Percentiles rank a stretch among this genome's conserved stretches.
phyloP scores from a whole-genome alignment of 2,113 vertebrate species.

The Bungarus multicinctus region DNA sequence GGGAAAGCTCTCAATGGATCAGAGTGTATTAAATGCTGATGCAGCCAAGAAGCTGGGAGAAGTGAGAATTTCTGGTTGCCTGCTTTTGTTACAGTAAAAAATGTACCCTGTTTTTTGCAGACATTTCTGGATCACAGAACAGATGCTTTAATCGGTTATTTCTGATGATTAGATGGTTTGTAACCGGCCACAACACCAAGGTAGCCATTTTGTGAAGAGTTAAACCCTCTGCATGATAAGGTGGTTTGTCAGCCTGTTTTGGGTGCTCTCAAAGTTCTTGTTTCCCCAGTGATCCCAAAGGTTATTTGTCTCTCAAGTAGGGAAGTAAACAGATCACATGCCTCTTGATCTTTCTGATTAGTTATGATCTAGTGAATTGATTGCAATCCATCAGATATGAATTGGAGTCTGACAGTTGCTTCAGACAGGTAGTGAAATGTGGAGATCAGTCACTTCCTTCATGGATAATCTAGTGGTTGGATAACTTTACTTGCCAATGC shows the following conservation, averaged over 20 bases:
- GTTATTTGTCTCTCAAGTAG: not conserved
- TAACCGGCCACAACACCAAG: not conserved
- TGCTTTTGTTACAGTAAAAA: not conserved
- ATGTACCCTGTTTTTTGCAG: not conserved
- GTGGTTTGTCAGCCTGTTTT: not conserved
- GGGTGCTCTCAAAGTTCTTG: not conserved
- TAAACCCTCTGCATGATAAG: not conserved
- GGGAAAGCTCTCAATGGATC: not conserved
- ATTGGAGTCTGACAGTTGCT: not conserved
- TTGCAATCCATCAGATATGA: not conserved
- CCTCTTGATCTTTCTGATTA: not conserved
- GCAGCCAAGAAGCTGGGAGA: not conserved
- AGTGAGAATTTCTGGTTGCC: not conserved
- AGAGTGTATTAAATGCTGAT: not conserved
- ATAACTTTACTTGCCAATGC: not conserved
- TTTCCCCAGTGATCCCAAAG: not conserved
- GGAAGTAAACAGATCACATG: not conserved
- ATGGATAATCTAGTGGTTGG: not conserved
- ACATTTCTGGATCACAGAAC: not conserved
- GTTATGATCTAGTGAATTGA: too few relatives aligned
- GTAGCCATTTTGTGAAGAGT: not conserved
- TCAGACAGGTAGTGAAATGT: not conserved
- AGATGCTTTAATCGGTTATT: not conserved
- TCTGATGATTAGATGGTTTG: not conserved
- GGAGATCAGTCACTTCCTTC: not conserved